Evolutionary conservation across 1,140 invertebrate genomes (phyloP).

Genomic region (Acyrthosiphon pisum): DNA sequence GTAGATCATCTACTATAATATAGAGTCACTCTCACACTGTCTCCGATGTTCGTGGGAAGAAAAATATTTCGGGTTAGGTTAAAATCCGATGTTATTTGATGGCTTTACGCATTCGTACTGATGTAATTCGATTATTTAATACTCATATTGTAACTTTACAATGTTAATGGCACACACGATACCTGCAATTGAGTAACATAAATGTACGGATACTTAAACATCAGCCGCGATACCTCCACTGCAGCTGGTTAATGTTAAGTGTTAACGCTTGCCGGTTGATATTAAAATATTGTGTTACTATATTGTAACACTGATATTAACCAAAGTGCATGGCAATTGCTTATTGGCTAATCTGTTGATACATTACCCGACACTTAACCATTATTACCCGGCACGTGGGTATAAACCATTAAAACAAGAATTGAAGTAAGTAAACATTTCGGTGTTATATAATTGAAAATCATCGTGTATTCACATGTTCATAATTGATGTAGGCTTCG

Average conservation of each 20-base stretch:
- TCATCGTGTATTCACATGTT: background rate
- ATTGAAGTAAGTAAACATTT: background rate
- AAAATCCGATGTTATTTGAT: background rate
- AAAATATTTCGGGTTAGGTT: background rate
- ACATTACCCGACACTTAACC: background rate
- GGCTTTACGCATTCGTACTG: background rate
- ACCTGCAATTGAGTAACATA: background rate
- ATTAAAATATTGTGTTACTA: background rate
- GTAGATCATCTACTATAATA: background rate
- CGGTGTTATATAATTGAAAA: background rate
- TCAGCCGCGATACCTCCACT: background rate
- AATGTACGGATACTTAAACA: background rate
- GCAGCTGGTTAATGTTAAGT: background rate
- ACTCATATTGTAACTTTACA: background rate
- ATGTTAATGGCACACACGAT: background rate
- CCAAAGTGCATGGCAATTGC: background rate
- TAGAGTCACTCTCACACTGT: background rate
- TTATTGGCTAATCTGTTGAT: background rate
- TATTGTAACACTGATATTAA: background rate
- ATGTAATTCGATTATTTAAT: background rate
- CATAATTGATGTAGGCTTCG: background rate
- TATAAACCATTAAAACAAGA: background rate
- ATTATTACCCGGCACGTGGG: background rate
- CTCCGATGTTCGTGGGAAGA: background rate
- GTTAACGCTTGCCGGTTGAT: background rate